A percentile compares a stretch with the other conserved stretches of the same genome.
Evolutionary conservation across 2,113 vertebrate species (phyloP).

Genomic region (Erinaceus europaeus): DNA sequence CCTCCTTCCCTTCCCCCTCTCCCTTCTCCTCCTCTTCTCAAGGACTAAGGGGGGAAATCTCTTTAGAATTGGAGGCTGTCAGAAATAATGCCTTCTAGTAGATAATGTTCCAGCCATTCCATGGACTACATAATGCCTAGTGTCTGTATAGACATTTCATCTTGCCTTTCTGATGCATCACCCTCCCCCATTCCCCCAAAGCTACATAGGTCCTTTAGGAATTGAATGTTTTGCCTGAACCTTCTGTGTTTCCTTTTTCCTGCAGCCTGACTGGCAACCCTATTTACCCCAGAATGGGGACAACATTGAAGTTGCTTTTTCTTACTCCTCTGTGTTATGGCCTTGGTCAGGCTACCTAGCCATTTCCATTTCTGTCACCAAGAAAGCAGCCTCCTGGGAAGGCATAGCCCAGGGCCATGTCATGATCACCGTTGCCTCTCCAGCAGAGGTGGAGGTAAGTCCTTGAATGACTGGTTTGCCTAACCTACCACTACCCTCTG

Average conservation of each 20-base stretch:
- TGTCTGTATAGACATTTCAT: background rate
- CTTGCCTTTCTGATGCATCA: too few species aligned
- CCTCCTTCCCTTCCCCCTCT: too few species aligned
- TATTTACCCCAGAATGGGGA: slow-evolving; percentile 98
- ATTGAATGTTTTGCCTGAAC: background rate
- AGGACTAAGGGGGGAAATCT: background rate
- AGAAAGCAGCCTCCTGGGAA: slow-evolving; percentile 97
- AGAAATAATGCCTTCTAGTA: background rate
- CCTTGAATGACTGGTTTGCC: background rate
- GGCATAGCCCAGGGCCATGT: slow-evolving; percentile 96
- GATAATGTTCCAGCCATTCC: background rate
- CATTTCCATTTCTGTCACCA: slow-evolving; percentile 96
- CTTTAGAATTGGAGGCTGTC: background rate
- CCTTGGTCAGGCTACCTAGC: slow-evolving; percentile 98
- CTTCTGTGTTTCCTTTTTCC: slow-evolving; percentile 4
- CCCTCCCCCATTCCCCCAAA: background rate
- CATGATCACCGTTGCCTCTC: slow-evolving; percentile 95
- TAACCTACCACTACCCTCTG: background rate
- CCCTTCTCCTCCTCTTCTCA: too few species aligned
- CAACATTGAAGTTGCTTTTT: slow-evolving; percentile 95
- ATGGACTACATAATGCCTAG: background rate
- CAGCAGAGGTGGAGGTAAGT: slow-evolving; percentile 92
- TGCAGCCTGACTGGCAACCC: slow-evolving; percentile 97
- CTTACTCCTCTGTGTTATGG: slow-evolving; percentile 95
- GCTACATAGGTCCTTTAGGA: too few species aligned